These are phyloP conservation scores for Phrynosoma blainvillii DNA, from an alignment of 2,113 vertebrate genomes.

Conservation along the genomic window DNA sequence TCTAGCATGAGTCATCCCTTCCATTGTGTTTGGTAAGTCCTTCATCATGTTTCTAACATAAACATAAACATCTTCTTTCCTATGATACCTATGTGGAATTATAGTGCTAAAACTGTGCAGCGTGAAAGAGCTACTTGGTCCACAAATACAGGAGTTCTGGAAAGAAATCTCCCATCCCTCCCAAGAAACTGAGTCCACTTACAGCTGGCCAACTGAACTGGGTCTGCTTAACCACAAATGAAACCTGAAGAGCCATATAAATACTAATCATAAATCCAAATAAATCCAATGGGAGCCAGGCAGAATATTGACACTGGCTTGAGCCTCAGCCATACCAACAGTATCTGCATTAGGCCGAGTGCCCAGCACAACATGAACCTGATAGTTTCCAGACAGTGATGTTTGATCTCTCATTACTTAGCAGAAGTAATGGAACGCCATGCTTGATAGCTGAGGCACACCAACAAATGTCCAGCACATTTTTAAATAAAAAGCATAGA, in stretches of 20 bases:
- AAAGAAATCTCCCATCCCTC: neutral
- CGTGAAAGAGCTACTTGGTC: neutral
- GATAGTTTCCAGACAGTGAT: conserved; percentile 8
- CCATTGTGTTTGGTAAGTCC: neutral
- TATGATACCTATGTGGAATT: neutral
- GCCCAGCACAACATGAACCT: conserved; percentile 14
- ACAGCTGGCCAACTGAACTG: neutral
- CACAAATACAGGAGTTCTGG: neutral
- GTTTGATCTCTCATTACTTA: neutral
- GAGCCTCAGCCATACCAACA: conserved; percentile 3
- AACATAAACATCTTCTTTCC: neutral
- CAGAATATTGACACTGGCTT: conserved; percentile 16
- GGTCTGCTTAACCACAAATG: neutral
- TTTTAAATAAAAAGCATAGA: conserved; percentile 6
- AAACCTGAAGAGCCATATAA: neutral
- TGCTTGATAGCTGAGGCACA: neutral
- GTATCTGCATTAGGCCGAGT: conserved; percentile 11
- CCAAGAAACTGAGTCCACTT: neutral
- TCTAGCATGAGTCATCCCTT: neutral
- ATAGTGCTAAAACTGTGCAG: no score
- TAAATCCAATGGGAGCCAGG: conserved; percentile 14
- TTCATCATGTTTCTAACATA: neutral
- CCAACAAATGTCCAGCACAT: neutral
- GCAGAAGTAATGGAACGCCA: neutral
- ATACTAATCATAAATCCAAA: neutral